Evolutionary conservation across 2,888 invertebrate genomes (phyloP).

Genomic region (Dimorphilus gyrociliatus): DNA sequence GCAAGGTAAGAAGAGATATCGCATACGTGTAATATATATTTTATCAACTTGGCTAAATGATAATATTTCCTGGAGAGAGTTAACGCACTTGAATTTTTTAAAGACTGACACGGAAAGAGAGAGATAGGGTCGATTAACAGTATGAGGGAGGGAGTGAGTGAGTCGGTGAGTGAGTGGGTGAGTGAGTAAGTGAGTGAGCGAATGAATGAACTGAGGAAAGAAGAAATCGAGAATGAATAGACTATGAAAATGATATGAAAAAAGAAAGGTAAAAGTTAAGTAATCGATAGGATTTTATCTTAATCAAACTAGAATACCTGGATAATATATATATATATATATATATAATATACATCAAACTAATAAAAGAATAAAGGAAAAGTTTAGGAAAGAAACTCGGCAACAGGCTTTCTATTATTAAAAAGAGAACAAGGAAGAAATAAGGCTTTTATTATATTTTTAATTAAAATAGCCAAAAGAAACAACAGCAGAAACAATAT

Average conservation of each 20-base stretch:
- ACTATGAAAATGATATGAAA: slow-evolving; percentile 5
- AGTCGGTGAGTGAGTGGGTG: slow-evolving; percentile 1
- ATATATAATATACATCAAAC: not conserved
- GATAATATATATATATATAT: not conserved
- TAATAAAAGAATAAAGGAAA: not conserved
- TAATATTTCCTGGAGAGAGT: too few species aligned
- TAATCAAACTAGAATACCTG: not conserved
- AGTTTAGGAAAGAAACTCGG: not conserved
- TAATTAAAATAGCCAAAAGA: too few species aligned
- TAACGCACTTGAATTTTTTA: too few species aligned
- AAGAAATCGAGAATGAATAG: slow-evolving; percentile 2
- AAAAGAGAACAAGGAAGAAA: slow-evolving; percentile 1
- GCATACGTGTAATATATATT: too few species aligned
- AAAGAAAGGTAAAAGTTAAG: slow-evolving; percentile 1
- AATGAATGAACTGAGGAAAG: slow-evolving; percentile 6
- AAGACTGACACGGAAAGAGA: too few species aligned
- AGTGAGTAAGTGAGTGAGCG: slow-evolving; percentile 4
- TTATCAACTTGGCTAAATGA: too few species aligned
- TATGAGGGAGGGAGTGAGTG: slow-evolving; percentile 48
- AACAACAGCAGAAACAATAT: too few species aligned
- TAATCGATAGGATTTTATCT: not conserved
- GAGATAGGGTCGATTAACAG: slow-evolving; percentile 60
- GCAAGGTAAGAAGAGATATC: too few species aligned
- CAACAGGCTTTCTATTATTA: not conserved
- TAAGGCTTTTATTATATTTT: not conserved